Evolutionary conservation across 2,888 invertebrate species (phyloP), one percentile per base, ranked within the genome.

Genomic region (Campoplex nolae): DNA sequence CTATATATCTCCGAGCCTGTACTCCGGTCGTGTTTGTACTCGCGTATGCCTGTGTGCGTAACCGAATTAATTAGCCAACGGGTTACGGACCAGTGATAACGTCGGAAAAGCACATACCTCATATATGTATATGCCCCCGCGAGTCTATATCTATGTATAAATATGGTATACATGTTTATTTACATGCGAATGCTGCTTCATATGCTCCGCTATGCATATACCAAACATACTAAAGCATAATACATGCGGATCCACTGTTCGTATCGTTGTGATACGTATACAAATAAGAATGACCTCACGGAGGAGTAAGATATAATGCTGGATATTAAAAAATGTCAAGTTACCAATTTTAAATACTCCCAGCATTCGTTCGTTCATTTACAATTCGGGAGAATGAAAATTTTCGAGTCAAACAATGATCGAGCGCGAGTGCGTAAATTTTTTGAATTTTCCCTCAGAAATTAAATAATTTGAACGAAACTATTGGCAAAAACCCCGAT

Each of bases 51-150:
- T 42, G 73, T 38, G 68, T 56, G 35, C 58, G 75, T 81, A 80
- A 65, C 51, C 48, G 70, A 88, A 88, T 82, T 84, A 84, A 88
- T 86, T 86, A 84, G 74, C 77, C 68, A 48, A 42, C 71, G 78
- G 56, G 83, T 58, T 81, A 76, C 80, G 77, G 76, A 70, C 78
- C 88, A 75, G 85, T 73, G 79, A 83, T 81, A 81, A 81, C 81
- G 58, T 62, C 32, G 73, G 70, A 18, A 80, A 68, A 23, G 80
- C 75, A 73, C 58, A 62, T 78, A 76, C 45, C 83, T 65, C 35
- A 45, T 71, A 38, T 42, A 45, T 71, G n/a, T 42, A 68, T 68
- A 38, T 38, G 38, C 56, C 54, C 28, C 16, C 16, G 32, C 32
- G 16, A 2, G 1, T 4, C 13, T 32, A 28, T 6, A 32, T 23